Conservation (phyloP, 2,888 invertebrate genomes). For the Pachliopta kotzebuea region DNA sequence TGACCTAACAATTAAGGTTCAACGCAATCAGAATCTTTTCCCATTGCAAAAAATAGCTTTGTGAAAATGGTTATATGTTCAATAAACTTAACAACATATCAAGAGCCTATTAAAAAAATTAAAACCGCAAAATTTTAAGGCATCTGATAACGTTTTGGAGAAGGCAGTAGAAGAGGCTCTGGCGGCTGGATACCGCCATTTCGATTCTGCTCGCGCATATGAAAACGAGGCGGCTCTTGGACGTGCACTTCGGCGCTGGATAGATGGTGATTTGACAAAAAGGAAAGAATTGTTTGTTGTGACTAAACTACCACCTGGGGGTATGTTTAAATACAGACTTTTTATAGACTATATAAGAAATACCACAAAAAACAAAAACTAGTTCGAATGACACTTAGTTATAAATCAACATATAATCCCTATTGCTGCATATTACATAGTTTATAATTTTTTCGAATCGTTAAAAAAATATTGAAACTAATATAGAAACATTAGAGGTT, state of each 20-base stretch:
- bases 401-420: not conserved
- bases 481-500: no score
- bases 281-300: slow-evolving; percentile 91
- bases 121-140: not conserved
- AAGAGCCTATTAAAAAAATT: not conserved
- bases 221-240: slow-evolving; percentile 89
- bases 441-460: no score
- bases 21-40: no score
- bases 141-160: slow-evolving; percentile 84
- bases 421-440: no score
- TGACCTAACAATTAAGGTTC: no score
- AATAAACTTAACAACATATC: no score
- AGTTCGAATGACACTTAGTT: not conserved
- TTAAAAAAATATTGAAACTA: no score
- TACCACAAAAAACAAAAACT: not conserved
- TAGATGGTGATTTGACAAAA: slow-evolving; percentile 83
- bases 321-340: slow-evolving; percentile 45
- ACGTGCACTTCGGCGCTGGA: slow-evolving; percentile 85
- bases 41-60: no score
- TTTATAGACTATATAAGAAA: not conserved
- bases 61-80: no score
- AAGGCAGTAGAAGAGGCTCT: slow-evolving; percentile 85
- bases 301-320: slow-evolving; percentile 88
- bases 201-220: slow-evolving; percentile 90
- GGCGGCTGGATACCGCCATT: slow-evolving; percentile 89